These are phyloP conservation scores for Tyrannus savana DNA, from an alignment of 2,113 vertebrate genomes.

Conservation along the genomic window DNA sequence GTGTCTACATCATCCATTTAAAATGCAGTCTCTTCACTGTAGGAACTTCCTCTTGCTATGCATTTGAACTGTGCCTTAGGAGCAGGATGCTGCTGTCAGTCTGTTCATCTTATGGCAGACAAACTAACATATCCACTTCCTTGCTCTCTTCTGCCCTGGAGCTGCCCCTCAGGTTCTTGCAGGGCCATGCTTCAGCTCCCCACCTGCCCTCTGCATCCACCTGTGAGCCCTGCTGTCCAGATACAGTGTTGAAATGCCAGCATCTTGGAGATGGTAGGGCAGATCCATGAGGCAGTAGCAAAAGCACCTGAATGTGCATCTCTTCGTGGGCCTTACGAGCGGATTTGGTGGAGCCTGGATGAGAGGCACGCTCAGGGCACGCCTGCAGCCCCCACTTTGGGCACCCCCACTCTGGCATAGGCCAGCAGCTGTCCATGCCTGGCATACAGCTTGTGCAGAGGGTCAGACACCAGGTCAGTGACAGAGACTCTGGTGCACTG, in stretches of 20 bases:
- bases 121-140: neutral
- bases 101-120: neutral
- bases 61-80: neutral
- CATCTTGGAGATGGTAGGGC: neutral
- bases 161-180: neutral
- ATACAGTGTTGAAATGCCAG: rapidly evolving
- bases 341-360: neutral
- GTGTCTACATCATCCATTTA: neutral
- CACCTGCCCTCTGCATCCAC: neutral
- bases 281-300: neutral
- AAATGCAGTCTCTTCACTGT: neutral
- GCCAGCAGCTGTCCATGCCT: neutral
- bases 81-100: neutral
- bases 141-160: neutral
- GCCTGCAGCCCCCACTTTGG: neutral
- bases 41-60: neutral
- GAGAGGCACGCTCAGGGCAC: rapidly evolving
- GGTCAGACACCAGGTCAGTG: neutral
- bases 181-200: neutral
- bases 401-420: neutral
- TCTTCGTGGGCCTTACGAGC: rapidly evolving
- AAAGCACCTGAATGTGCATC: neutral
- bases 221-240: neutral
- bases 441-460: rapidly evolving
- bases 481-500: neutral